Percentiles rank a stretch among this genome's conserved stretches.
Conservation (phyloP, 2,888 invertebrate species). For the Epirrhoe alternata region DNA sequence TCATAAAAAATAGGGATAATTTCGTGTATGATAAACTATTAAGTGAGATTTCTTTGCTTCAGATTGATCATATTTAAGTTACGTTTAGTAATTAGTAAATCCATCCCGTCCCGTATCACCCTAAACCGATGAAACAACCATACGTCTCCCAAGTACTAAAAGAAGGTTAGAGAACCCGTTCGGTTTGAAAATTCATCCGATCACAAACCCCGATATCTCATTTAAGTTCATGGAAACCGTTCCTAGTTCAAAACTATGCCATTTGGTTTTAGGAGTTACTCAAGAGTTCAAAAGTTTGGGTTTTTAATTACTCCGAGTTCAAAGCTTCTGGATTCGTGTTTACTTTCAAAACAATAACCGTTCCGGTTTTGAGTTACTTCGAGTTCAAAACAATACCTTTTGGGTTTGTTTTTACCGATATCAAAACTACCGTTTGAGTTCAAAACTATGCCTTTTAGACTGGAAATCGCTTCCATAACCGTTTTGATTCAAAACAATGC, state of each 20-base stretch:
- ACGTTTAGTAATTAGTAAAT: neutral
- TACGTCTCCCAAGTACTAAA: neutral
- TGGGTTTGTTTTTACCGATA: neutral
- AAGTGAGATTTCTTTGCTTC: neutral
- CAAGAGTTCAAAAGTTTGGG: too few species aligned
- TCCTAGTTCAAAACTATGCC: too few species aligned
- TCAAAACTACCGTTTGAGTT: neutral
- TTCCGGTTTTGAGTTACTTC: neutral
- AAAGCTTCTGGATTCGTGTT: too few species aligned
- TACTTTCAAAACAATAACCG: neutral
- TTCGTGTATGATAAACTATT: neutral
- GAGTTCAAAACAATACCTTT: neutral
- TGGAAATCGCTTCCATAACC: neutral
- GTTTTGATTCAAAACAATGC: neutral
- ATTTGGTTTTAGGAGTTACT: too few species aligned
- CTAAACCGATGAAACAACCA: conserved; percentile 2
- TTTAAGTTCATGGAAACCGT: neutral
- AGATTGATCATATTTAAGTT: neutral
- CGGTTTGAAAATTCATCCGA: neutral
- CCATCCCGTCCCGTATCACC: neutral
- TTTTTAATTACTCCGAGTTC: too few species aligned
- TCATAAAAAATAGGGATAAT: neutral
- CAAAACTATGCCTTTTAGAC: neutral
- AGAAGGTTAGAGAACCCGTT: neutral
- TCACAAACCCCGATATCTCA: neutral